These are phyloP conservation scores for Protonemura montana DNA, from an alignment of 2,888 invertebrate genomes.

Conservation along the genomic window DNA sequence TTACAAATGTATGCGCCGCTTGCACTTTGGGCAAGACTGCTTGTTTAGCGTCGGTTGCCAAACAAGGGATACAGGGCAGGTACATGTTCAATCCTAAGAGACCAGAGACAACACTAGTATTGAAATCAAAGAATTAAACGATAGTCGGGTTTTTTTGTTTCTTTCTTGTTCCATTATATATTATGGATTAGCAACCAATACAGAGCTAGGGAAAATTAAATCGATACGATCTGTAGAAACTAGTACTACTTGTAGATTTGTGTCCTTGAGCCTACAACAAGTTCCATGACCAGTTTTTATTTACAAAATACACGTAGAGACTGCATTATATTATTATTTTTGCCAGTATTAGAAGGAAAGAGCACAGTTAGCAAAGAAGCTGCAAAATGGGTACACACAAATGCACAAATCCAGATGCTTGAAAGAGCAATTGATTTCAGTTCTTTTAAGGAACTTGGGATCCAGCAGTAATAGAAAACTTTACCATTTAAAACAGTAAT, in stretches of 20 bases:
- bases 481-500: not conserved
- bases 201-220: slow-evolving; percentile 8
- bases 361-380: slow-evolving; percentile 29
- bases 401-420: not conserved
- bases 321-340: slow-evolving; percentile 23
- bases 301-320: slow-evolving; percentile 10
- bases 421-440: not conserved
- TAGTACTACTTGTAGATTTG: slow-evolving; percentile 15
- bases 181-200: not conserved
- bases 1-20: slow-evolving; percentile 51
- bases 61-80: slow-evolving; percentile 55
- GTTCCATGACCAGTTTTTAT: slow-evolving; percentile 27
- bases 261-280: slow-evolving; percentile 37
- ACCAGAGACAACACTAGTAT: slow-evolving; percentile 48
- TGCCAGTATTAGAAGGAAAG: slow-evolving; percentile 26
- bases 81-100: slow-evolving; percentile 54
- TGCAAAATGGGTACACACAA: slow-evolving; percentile 8
- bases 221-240: not conserved
- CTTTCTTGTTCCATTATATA: not conserved
- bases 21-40: slow-evolving; percentile 50
- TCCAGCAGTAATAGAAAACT: not conserved
- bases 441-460: not conserved
- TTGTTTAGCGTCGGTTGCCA: slow-evolving; percentile 52
- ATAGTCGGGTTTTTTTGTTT: not conserved
- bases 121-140: slow-evolving; percentile 23